Percentiles rank a stretch among this genome's conserved stretches.
Evolutionary conservation across 2,888 invertebrate genomes (phyloP).

Genomic region (Caenorhabditis sinica): DNA sequence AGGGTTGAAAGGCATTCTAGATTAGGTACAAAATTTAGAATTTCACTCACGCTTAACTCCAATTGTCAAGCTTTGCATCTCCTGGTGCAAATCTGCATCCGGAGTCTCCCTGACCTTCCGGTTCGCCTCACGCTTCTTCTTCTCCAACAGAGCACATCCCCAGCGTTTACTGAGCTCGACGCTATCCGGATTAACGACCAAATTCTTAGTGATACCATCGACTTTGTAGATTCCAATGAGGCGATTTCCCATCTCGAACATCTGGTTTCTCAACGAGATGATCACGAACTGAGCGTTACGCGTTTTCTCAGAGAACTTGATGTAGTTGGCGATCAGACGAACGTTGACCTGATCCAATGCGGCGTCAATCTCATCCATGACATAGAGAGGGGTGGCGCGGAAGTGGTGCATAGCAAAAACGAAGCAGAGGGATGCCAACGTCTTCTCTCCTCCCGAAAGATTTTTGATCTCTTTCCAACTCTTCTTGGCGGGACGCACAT

Average conservation of each 20-base stretch:
- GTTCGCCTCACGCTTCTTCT: neutral
- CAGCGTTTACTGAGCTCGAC: constrained; percentile 2
- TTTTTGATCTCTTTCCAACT: constrained; percentile 99
- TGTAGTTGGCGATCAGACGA: constrained; percentile 97
- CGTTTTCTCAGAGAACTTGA: constrained; percentile 88
- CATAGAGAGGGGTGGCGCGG: constrained; percentile 96
- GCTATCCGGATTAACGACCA: constrained; percentile 16
- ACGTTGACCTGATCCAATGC: constrained; percentile 98
- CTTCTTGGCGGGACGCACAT: constrained; percentile 97
- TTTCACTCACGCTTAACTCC: too few species aligned
- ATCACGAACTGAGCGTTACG: constrained; percentile 98
- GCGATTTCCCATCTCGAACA: constrained; percentile 96
- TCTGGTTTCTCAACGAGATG: constrained; percentile 95
- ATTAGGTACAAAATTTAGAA: too few species aligned
- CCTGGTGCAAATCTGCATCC: neutral
- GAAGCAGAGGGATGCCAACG: constrained; percentile 94
- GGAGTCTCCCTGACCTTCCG: neutral
- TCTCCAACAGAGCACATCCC: neutral
- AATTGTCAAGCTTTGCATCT: neutral
- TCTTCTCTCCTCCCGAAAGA: constrained; percentile 98
- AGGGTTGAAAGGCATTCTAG: too few species aligned
- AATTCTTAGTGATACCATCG: constrained; percentile 35
- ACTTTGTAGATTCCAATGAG: constrained; percentile 97
- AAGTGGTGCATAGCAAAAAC: constrained; percentile 99
- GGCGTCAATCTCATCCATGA: constrained; percentile 92